Evolutionary conservation across 2,113 vertebrate species (phyloP).

Genomic region (Dolichotis patagonum): DNA sequence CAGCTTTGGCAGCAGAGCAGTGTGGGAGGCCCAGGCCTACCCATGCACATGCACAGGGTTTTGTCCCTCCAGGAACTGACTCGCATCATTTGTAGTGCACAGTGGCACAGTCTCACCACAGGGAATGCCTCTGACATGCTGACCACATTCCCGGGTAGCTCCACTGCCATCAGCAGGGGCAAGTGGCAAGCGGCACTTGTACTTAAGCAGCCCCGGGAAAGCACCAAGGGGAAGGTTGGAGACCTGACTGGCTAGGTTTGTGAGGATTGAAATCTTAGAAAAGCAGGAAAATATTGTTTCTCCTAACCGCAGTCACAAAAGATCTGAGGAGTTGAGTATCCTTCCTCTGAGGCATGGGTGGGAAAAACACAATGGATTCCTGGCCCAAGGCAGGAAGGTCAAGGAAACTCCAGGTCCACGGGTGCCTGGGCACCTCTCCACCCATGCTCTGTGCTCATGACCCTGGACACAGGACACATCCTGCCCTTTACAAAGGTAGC

Average conservation of each 20-base stretch:
- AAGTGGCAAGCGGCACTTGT: background rate
- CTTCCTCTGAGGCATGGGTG: background rate
- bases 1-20: background rate
- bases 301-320: background rate
- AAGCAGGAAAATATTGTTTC: background rate
- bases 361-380: background rate
- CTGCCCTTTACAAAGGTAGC: background rate
- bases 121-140: background rate
- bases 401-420: background rate
- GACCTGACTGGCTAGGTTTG: background rate
- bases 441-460: fast-evolving
- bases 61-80: background rate
- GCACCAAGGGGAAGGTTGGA: background rate
- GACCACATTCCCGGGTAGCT: fast-evolving
- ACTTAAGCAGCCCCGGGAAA: background rate
- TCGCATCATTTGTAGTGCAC: fast-evolving
- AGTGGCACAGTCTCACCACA: fast-evolving
- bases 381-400: background rate
- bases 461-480: background rate
- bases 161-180: background rate
- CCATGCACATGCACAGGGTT: background rate
- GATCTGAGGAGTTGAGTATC: background rate
- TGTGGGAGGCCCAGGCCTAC: background rate
- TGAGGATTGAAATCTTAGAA: background rate
- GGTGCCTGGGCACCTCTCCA: background rate